phyloP scores from a whole-genome alignment of 2,113 vertebrate species.

The Bubo scandiacus region DNA sequence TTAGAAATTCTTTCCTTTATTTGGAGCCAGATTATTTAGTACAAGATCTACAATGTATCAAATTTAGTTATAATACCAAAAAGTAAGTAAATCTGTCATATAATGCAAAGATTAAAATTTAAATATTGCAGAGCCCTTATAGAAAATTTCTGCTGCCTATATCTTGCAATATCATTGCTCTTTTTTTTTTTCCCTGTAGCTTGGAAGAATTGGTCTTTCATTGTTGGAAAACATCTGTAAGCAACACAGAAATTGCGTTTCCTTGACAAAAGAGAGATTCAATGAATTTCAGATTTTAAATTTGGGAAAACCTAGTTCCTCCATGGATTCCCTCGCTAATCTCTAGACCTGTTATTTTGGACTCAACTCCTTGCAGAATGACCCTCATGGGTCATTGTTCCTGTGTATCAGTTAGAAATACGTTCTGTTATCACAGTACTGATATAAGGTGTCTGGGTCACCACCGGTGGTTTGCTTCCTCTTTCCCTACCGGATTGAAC shows the following conservation, averaged over 20 bases:
- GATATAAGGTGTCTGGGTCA: background rate
- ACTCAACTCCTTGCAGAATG: background rate
- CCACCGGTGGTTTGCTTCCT: background rate
- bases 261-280: background rate
- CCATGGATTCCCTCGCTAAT: background rate
- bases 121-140: background rate
- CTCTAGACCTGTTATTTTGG: background rate
- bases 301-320: background rate
- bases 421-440: background rate
- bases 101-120: background rate
- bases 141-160: background rate
- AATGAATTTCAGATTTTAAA: background rate
- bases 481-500: background rate
- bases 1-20: background rate
- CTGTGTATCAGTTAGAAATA: background rate
- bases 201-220: background rate
- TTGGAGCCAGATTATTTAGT: background rate
- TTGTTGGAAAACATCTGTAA: background rate
- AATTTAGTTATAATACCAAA: background rate
- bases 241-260: background rate
- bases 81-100: background rate
- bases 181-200: background rate
- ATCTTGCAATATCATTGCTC: background rate
- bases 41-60: background rate
- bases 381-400: accelerated